Evolutionary conservation across 2,888 invertebrate species (phyloP).

Genomic region (Arctia plantaginis): DNA sequence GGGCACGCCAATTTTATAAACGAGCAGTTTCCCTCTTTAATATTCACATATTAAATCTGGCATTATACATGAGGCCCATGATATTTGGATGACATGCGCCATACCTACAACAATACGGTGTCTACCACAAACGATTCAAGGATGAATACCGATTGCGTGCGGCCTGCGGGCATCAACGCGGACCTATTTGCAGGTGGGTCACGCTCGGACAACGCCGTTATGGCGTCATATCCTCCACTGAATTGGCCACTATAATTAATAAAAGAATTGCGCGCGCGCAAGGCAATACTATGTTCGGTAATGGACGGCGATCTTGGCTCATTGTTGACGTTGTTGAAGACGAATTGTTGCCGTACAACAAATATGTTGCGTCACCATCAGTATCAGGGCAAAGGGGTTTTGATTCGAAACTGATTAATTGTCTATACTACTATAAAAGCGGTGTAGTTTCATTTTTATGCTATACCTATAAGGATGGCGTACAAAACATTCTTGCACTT

Average conservation of each 20-base stretch:
- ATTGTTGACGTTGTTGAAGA: constrained; percentile 67
- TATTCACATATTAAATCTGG: constrained; percentile 57
- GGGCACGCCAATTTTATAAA: constrained; percentile 49
- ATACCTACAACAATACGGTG: constrained; percentile 64
- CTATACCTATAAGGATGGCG: neutral
- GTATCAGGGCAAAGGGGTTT: constrained; percentile 19
- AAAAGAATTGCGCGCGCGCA: constrained; percentile 81
- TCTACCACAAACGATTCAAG: constrained; percentile 73
- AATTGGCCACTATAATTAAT: constrained; percentile 84
- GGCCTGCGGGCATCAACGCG: constrained; percentile 56
- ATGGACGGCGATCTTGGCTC: constrained; percentile 67
- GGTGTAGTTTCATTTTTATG: constrained; percentile 14
- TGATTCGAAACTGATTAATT: constrained; percentile 46
- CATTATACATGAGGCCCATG: constrained; percentile 44
- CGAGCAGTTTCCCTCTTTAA: constrained; percentile 51
- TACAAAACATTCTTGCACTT: neutral
- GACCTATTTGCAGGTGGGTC: constrained; percentile 80
- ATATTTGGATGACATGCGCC: constrained; percentile 61
- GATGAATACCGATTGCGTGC: constrained; percentile 77
- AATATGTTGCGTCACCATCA: constrained; percentile 23
- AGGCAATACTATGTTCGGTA: constrained; percentile 79
- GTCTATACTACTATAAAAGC: constrained; percentile 18
- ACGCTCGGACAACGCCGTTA: constrained; percentile 75
- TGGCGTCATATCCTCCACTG: constrained; percentile 84
- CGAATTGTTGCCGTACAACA: constrained; percentile 29